Base-by-base conservation (phyloP, 2,797 vertebrate genomes). In the Caiman crocodilus region DNA sequence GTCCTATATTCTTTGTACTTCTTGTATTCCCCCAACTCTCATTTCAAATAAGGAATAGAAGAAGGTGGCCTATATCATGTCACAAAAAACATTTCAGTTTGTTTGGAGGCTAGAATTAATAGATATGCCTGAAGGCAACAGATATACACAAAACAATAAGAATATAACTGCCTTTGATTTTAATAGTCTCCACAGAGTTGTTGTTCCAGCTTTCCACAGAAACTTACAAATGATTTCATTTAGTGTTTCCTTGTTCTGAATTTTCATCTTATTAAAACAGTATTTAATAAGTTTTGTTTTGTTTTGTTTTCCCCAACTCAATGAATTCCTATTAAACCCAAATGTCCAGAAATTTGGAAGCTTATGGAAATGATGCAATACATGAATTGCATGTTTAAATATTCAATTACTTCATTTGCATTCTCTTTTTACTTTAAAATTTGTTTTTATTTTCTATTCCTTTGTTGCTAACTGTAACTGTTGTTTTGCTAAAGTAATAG, bases 221-320 rank as follows among this genome's bases (percentile, higher is more conserved):
- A 88, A 90, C 77, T 60, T 80, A 78, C 87, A 75, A 57, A 73
- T 26, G 32, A 60, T 81, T 86, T 82, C 60, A 63, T 67, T 86
- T 63, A 35, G 80, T 84, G 76, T 32, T 56, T 9, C 32, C 63
- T 64, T 88, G 80, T 55, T 35, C 82, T 2, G 23, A 81, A 26
- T 82, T 92, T 87, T 78, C 67, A 12, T 92, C 85, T 90, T 57
- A 15, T 79, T 28, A 55, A 55, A 35, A 17, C 84, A 83, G 78
- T 79, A 14, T 0, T 23, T 85, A 10, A 1, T 77, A 79, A 56
- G 42, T 50, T 50, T 50, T 50, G 42, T 50, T 50, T 50, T 50
- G 42, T 50, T 50, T 50, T 50, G 42, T 50, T 50, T 50, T 50
- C 42, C 42, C 42, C 42, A 50, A 50, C 42, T 50, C 42, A 50